Base-by-base conservation (phyloP, 2,113 vertebrate species). In the Harpagus bidentatus region DNA sequence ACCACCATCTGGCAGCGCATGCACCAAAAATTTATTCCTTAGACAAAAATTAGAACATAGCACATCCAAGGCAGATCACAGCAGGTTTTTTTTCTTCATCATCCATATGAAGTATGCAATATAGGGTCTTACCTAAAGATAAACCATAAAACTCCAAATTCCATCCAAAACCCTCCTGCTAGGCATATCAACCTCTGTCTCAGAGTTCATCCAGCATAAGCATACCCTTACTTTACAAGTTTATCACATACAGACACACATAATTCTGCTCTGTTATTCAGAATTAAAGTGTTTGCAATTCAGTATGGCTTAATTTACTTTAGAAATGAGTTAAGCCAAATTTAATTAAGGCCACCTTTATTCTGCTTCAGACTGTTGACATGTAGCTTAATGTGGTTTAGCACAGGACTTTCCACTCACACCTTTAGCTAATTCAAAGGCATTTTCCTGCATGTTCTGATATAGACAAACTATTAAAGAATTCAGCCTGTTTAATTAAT, bases 341-440 rank as follows among this genome's bases (percentile, higher is more conserved):
- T 96, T 96, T 97, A 96, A 97, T 96, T 97, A 96, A 87, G 87
- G 87, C 73, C 36, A 76, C 82, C 87, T 95, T 93, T 85, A 96
- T 87, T 96, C 93, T 89, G 82, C 90, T 95, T 91, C 89, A 88
- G 48, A 42, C 58, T 93, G 91, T 90, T 95, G 96, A 96, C 95
- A 90, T n/a, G 78, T 67, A 82, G 95, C 90, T 96, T 96, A 97
- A 97, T 94, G 40, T 62, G 53, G 84, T 96, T 95, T 93, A 96
- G 92, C 93, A 95, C 65, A 93, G 73, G 93, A 93, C 86, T 96
- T 89, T 87, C 73, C 62, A 89, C 78, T 96, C 6, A 6, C 53
- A 93, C 73, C 48, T 94, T 93, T 26, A 85, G 81, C 70, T 91
- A 94, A 79, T 89, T 95, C 91, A 87, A 70, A 91, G 47, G 43